Evolutionary conservation across 2,888 invertebrate genomes (phyloP), one percentile per base, ranked within the genome.

Genomic region (Reticulitermes lucifugus): DNA sequence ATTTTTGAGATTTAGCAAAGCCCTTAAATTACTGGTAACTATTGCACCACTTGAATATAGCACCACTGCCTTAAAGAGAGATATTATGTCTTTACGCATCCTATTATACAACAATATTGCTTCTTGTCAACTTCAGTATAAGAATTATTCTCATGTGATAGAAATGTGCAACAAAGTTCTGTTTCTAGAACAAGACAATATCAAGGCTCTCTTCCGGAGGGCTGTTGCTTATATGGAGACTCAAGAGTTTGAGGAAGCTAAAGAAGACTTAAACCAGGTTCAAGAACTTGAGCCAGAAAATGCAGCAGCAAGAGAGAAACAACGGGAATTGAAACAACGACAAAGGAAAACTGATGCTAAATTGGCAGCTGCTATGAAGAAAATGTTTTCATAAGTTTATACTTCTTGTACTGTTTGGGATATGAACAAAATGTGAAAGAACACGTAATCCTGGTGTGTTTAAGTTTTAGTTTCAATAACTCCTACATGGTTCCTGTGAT

Each of bases 51-150:
- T 88, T 75, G 80, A 87, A 12, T 46, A 92, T 29, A 88, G 90
- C 83, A 90, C 91, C 73, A 89, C 93, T 86, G 87, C 89, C 29
- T 91, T 93, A 7, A 91, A 92, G n/a, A 89, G 90, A 12, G 90
- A 94, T 73, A 92, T 92, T 4, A 91, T 93, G 51, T 89, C 89
- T 55, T 88, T 92, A 0, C 90, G 91, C 14, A 91, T 94, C 18
- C 94, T 93, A 88, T 91, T 97, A 14, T 96, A 95, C 89, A 95
- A 96, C 88, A 98, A 98, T 90, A 91, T 98, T 89, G 96, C 97
- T 0, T 95, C 95, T 79, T 97, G 97, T 89, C 95, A 97, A 88
- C 92, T 96, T 35, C 94, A 94, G 87, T 92, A 92, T 86, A 90
- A 94, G 18, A 94, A 95, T 87, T 95, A 94, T 90, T 92, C 94